These are phyloP conservation scores for Dryoscopus gambensis DNA, from an alignment of 2,113 vertebrate species.

Conservation along the genomic window DNA sequence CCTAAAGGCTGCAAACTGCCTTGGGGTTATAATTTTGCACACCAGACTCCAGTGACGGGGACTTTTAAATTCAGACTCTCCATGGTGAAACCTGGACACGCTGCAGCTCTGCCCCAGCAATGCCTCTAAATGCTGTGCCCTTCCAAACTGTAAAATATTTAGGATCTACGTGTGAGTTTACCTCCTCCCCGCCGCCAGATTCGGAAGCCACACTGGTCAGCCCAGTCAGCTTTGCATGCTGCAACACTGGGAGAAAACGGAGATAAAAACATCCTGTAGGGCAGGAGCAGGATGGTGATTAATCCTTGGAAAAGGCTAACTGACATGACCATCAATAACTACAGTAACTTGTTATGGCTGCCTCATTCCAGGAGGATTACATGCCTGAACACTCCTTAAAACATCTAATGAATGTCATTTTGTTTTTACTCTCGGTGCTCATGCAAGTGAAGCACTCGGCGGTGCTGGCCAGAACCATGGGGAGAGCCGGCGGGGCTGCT, in stretches of 20 bases:
- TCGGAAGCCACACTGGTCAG: not conserved
- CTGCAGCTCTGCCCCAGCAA: not conserved
- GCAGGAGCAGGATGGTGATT: conserved; percentile 56
- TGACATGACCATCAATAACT: conserved; percentile 68
- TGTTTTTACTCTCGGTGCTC: conserved; percentile 54
- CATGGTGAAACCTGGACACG: not conserved
- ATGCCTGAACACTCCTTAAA: conserved; percentile 69
- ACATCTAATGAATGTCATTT: conserved; percentile 72
- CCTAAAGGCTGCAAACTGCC: not conserved
- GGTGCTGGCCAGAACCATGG: conserved; percentile 32
- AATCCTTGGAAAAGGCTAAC: conserved; percentile 68
- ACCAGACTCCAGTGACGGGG: not conserved
- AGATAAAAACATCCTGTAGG: conserved; percentile 60
- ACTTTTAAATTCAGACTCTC: not conserved
- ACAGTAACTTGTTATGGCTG: conserved; percentile 72
- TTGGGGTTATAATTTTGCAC: not conserved
- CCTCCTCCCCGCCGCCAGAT: not conserved
- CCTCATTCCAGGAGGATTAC: conserved; percentile 70
- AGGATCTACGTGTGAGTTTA: not conserved
- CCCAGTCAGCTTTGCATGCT: not conserved
- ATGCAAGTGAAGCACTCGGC: conserved; percentile 55
- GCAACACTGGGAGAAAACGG: conserved; percentile 7
- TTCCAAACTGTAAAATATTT: not conserved
- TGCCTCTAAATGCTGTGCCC: not conserved
- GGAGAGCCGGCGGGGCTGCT: conserved; percentile 31